Evolutionary conservation across 2,888 invertebrate species (phyloP), one percentile per base, ranked within the genome.

Genomic region (Antheraea assamensis): DNA sequence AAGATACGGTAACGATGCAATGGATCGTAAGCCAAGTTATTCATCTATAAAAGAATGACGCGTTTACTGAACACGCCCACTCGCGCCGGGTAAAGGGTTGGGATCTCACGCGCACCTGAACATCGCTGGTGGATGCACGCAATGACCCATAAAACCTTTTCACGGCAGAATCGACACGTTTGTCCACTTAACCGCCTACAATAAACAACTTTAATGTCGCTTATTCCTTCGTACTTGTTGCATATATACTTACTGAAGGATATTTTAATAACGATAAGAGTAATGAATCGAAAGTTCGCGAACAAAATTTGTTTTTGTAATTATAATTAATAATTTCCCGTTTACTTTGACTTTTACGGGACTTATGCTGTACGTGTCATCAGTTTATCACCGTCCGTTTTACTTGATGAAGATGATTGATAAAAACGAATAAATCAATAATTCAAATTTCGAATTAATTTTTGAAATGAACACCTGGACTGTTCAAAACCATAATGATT

Each of bases 71-170:
- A 61, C 61, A 61, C 61, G 61, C 61, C 61, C 66, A 68, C 66
- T n/a, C 35, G 31, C 35, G 21, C 21, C 17, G 31, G 35, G 30
- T 17, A 68, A 68, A 68, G 66, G 64, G 68, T 35, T 74, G 74
- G 75, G 77, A 72, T 77, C 80, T 85, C 84, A 87, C 87, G 88
- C 86, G 85, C 86, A 80, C n/a, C 13, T 88, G 86, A 83, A 79
- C 89, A 85, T 80, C 49, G 77, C 70, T 74, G 76, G 77, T 75
- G 76, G 77, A 76, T 77, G 79, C 76, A 78, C 81, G 81, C 86
- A 79, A 30, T 90, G 90, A 90, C 90, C 90, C 91, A 86, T 89
- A 83, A 82, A 82, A 76, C 75, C 77, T 76, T 75, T 80, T 78
- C 79, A 82, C 78, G 78, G 78, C 77, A 76, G 72, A 74, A 71